phyloP scores from a whole-genome alignment of 1,140 invertebrate genomes.

The Antheraea pernyi region DNA sequence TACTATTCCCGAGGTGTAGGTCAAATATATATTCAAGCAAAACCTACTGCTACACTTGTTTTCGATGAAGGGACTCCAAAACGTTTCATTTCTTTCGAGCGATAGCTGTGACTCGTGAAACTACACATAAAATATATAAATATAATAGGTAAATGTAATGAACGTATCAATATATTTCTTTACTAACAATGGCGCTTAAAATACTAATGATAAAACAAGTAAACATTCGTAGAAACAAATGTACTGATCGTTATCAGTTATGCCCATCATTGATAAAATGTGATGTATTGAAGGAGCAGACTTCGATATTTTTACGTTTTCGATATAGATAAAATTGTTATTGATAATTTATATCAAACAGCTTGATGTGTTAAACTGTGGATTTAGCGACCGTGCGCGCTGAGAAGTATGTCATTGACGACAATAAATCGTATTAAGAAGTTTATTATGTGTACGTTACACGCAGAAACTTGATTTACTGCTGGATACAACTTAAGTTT shows the following conservation, averaged over 20 bases:
- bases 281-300: slow-evolving; percentile 43
- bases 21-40: too few relatives aligned
- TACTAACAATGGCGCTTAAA: slow-evolving; percentile 3
- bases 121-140: too few relatives aligned
- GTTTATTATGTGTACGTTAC: not conserved
- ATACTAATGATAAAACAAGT: slow-evolving; percentile 4
- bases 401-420: slow-evolving; percentile 13
- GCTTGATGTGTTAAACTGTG: slow-evolving; percentile 7
- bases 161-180: not conserved
- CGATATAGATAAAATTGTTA: slow-evolving; percentile 20
- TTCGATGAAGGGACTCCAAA: too few relatives aligned
- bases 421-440: not conserved
- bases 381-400: slow-evolving; percentile 3
- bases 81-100: too few relatives aligned
- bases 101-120: too few relatives aligned
- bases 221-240: slow-evolving; percentile 20
- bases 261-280: slow-evolving; percentile 42
- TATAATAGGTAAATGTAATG: not conserved
- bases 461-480: not conserved
- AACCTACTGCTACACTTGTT: too few relatives aligned
- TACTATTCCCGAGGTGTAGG: too few relatives aligned
- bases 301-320: slow-evolving; percentile 17
- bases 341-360: slow-evolving; percentile 8
- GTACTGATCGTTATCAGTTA: slow-evolving; percentile 34
- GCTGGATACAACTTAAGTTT: not conserved